These are phyloP conservation scores for Naso thynnoides DNA, from an alignment of 2,797 vertebrate genomes.

Conservation along the genomic window DNA sequence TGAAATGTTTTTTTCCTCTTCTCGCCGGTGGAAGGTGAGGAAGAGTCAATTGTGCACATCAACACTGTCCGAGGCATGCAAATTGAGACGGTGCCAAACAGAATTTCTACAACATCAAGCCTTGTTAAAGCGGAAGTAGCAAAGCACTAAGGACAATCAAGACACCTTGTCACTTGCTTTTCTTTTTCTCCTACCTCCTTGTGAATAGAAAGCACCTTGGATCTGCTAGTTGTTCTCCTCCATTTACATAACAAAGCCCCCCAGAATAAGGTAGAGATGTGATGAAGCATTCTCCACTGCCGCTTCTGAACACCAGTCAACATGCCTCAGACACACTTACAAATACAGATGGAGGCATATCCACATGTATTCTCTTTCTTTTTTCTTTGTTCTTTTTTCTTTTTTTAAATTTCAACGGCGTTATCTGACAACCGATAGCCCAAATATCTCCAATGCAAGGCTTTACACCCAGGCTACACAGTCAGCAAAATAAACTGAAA, in stretches of 20 bases:
- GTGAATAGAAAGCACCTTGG: conserved; percentile 97
- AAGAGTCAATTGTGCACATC: conserved; percentile 90
- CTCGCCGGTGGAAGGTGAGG: conserved; percentile 37
- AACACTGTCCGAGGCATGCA: conserved; percentile 87
- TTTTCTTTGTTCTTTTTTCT: too few species aligned
- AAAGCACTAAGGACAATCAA: conserved; percentile 96
- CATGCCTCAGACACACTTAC: conserved; percentile 60
- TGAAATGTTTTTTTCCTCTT: conserved; percentile 26
- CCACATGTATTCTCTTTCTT: conserved; percentile 54
- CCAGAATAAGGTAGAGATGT: conserved; percentile 95
- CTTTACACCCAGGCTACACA: conserved; percentile 79
- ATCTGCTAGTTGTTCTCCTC: conserved; percentile 91
- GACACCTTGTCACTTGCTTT: conserved; percentile 94
- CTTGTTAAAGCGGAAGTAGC: conserved; percentile 95
- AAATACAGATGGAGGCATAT: conserved; percentile 48
- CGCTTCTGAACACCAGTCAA: conserved; percentile 76
- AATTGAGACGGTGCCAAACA: conserved; percentile 93
- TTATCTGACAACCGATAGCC: conserved; percentile 93
- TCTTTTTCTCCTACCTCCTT: conserved; percentile 91
- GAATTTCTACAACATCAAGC: conserved; percentile 95
- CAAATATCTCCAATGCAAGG: conserved; percentile 92
- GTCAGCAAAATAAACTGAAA: conserved; percentile 98
- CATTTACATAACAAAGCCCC: conserved; percentile 99
- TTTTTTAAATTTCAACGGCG: conserved; percentile 89
- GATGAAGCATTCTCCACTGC: conserved; percentile 86